phyloP scores from a whole-genome alignment of 2,797 vertebrate species.

The Eospalax fontanierii region DNA sequence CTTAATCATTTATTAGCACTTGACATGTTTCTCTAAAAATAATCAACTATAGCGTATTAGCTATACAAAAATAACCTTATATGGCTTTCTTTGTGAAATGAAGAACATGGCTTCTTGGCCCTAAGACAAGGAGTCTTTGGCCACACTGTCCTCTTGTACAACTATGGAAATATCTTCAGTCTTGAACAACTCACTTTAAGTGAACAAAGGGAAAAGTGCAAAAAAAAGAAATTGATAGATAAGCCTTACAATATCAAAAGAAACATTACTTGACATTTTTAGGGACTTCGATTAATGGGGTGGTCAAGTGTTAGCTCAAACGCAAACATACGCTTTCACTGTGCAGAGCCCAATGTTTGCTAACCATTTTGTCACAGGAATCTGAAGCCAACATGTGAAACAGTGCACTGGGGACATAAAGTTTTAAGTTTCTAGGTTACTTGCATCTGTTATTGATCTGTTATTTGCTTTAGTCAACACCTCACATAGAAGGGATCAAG shows the following conservation, averaged over 20 bases:
- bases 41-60: conserved; percentile 76
- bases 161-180: conserved; percentile 56
- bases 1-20: conserved; percentile 82
- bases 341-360: background rate
- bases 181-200: conserved; percentile 52
- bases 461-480: conserved; percentile 43
- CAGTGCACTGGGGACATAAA: background rate
- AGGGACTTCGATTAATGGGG: conserved; percentile 37
- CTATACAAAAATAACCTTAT: conserved; percentile 72
- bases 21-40: conserved; percentile 83
- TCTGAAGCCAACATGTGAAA: background rate
- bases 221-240: conserved; percentile 67
- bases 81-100: conserved; percentile 73
- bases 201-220: conserved; percentile 22
- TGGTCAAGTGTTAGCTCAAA: conserved; percentile 55
- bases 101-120: conserved; percentile 64
- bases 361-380: background rate
- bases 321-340: conserved; percentile 16
- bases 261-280: conserved; percentile 52
- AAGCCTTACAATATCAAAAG: conserved; percentile 16
- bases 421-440: conserved; percentile 48
- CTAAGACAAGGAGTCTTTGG: conserved; percentile 52
- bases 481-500: background rate
- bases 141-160: background rate
- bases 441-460: conserved; percentile 50